Conservation (phyloP, 2,888 invertebrate species). For the Mythimna ferrago region DNA sequence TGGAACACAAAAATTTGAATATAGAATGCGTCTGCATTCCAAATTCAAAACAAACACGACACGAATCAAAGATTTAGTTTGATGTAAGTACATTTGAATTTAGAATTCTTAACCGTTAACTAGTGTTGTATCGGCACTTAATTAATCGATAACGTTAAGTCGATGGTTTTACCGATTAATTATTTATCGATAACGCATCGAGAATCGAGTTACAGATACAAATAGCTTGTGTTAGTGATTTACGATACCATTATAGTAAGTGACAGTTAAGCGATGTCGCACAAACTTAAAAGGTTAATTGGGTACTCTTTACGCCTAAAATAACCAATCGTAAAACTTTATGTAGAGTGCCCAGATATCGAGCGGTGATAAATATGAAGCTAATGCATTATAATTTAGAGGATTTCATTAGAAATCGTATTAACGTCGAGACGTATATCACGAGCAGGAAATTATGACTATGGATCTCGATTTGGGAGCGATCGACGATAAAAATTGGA, state of each 20-base stretch:
- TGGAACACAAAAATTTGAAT: constrained; percentile 67
- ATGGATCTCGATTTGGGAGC: constrained; percentile 36
- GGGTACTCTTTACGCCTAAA: constrained; percentile 77
- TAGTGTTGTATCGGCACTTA: constrained; percentile 50
- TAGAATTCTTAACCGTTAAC: constrained; percentile 60
- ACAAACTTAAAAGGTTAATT: constrained; percentile 83
- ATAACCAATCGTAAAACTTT: constrained; percentile 81
- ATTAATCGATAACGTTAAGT: constrained; percentile 57
- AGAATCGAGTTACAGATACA: constrained; percentile 73
- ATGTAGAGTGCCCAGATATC: constrained; percentile 76
- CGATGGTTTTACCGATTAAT: constrained; percentile 73
- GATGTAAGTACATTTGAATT: constrained; percentile 63
- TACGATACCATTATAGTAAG: constrained; percentile 79
- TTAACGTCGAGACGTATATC: constrained; percentile 62
- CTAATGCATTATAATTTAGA: constrained; percentile 66
- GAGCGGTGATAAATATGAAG: constrained; percentile 66
- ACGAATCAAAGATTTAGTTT: constrained; percentile 65
- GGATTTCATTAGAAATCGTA: constrained; percentile 67
- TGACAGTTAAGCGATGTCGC: constrained; percentile 77
- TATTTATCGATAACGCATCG: constrained; percentile 77
- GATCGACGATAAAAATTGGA: constrained; percentile 24
- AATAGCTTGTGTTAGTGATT: constrained; percentile 73
- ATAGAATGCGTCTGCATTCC: constrained; percentile 65
- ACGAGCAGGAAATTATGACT: constrained; percentile 49
- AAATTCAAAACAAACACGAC: constrained; percentile 66